These are phyloP conservation scores for Drosophila littoralis DNA, from an alignment of 1,140 invertebrate genomes.

Conservation along the genomic window DNA sequence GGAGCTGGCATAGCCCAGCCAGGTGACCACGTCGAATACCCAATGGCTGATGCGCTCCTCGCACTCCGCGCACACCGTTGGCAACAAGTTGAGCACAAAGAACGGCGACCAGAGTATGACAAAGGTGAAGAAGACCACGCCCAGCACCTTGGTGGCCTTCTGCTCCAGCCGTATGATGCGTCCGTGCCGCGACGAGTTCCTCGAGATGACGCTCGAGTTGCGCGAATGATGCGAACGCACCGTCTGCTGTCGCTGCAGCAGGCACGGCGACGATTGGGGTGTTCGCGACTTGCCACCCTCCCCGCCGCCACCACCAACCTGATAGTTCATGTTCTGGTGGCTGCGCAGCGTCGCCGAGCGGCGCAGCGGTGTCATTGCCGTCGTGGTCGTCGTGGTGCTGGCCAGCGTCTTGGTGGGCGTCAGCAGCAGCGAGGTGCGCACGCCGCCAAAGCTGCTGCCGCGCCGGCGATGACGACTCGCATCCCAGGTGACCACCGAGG, in stretches of 20 bases:
- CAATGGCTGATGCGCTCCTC: slow-evolving; percentile 89
- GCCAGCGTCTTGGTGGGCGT: slow-evolving; percentile 81
- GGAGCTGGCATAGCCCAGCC: slow-evolving; percentile 96
- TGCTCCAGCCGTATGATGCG: slow-evolving; percentile 93
- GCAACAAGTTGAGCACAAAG: slow-evolving; percentile 94
- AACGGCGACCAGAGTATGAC: slow-evolving; percentile 97
- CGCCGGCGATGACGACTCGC: slow-evolving; percentile 85
- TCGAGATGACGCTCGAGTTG: slow-evolving; percentile 91
- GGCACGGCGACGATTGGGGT: slow-evolving; percentile 84
- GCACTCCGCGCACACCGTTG: slow-evolving; percentile 91
- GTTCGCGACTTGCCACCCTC: slow-evolving; percentile 60
- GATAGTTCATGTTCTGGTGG: slow-evolving; percentile 85
- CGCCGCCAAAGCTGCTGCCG: slow-evolving; percentile 87
- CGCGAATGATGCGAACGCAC: slow-evolving; percentile 88
- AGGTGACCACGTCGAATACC: slow-evolving; percentile 94
- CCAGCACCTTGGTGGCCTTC: slow-evolving; percentile 97
- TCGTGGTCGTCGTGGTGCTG: slow-evolving; percentile 75
- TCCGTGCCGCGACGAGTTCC: slow-evolving; percentile 92
- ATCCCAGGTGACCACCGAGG: slow-evolving; percentile 87
- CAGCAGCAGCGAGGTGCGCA: slow-evolving; percentile 85
- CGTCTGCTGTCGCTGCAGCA: slow-evolving; percentile 84
- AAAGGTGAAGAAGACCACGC: slow-evolving; percentile 97
- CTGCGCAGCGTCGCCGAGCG: slow-evolving; percentile 86
- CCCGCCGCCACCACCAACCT: slow-evolving; percentile 33
- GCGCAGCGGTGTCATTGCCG: slow-evolving; percentile 85